Base-by-base conservation (phyloP, 1,140 invertebrate species). In the Nylanderia fulva region DNA sequence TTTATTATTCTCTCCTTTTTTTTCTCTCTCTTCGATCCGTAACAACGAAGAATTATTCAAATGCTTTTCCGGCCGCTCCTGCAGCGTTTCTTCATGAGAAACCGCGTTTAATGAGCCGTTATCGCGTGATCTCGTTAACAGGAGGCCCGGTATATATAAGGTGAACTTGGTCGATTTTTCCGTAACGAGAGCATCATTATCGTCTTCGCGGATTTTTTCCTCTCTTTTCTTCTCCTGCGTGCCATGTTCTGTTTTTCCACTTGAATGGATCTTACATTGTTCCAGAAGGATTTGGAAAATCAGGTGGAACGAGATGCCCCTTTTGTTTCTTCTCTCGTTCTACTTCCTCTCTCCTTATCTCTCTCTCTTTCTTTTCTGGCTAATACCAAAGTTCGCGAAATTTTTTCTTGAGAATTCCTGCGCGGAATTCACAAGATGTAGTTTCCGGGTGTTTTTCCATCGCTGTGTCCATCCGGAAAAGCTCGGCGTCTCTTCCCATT, bases 101-200 rank as follows among this genome's bases (percentile, higher is more conserved):
- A 82, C 36, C 39, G 36, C 64, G 36, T 71, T 82, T 60, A 82
- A 82, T 82, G 77, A 82, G 66, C 72, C 66, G 36, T 82, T 60
- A 71, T 68, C 39, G 64, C 18, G 27, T 52, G 52, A 82, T 72
- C 66, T 82, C 66, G 52, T 82, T 82, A 82, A 36, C 54, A 36
- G 42, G 54, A 84, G 58, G 77, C 42, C 64, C 71, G 56, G 45
- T 74, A 63, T 74, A 60, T 74, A 63, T 74, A 77, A 27, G 80
- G 18, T 18, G 39, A 68, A 75, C 29, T 63, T 75, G 9, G 69
- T 11, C 33, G 66, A 71, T 82, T 71, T 54, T 82, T 13, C n/a
- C 39, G 27, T 76, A 75, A 84, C 52, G 54, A 75, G 69, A 64
- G 42, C 61, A 52, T 86, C 63, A 84, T 84, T 75, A 86, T 75